phyloP scores from a whole-genome alignment of 2,888 invertebrate species.

The Cephus spinipes region DNA sequence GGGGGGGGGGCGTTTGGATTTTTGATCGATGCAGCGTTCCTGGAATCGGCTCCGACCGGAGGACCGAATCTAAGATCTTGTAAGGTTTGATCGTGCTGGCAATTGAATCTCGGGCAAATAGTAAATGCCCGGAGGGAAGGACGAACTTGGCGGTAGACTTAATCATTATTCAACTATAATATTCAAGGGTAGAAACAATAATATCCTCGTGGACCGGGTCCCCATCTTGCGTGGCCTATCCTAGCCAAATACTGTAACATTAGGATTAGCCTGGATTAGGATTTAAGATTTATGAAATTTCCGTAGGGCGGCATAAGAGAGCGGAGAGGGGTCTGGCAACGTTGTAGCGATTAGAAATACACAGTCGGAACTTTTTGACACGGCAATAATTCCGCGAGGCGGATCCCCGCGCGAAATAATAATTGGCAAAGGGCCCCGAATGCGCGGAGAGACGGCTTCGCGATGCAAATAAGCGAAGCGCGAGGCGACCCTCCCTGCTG shows the following conservation, averaged over 20 bases:
- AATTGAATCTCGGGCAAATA: constrained; percentile 31
- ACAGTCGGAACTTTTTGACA: background rate
- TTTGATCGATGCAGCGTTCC: background rate
- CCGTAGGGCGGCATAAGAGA: background rate
- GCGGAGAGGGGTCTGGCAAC: background rate
- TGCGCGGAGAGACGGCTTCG: constrained; percentile 29
- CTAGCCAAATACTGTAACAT: constrained; percentile 59
- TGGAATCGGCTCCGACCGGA: background rate
- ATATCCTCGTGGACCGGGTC: constrained; percentile 27
- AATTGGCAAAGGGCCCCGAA: constrained; percentile 44
- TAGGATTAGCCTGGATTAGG: constrained; percentile 61
- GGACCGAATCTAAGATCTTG: background rate
- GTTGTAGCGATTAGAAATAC: background rate
- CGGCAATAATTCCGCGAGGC: background rate
- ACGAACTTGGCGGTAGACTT: constrained; percentile 55
- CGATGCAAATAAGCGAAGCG: constrained; percentile 50
- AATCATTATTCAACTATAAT: constrained; percentile 63
- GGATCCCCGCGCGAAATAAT: constrained; percentile 47
- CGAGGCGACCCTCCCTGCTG: constrained; percentile 48
- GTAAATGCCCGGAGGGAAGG: constrained; percentile 42
- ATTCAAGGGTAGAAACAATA: constrained; percentile 57
- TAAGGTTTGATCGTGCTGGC: constrained; percentile 18
- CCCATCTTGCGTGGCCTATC: constrained; percentile 27
- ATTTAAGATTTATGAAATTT: constrained; percentile 56
- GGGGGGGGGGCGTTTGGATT: background rate